Evolutionary conservation across 2,113 vertebrate genomes (phyloP).

Genomic region (Diadophis punctatus): DNA sequence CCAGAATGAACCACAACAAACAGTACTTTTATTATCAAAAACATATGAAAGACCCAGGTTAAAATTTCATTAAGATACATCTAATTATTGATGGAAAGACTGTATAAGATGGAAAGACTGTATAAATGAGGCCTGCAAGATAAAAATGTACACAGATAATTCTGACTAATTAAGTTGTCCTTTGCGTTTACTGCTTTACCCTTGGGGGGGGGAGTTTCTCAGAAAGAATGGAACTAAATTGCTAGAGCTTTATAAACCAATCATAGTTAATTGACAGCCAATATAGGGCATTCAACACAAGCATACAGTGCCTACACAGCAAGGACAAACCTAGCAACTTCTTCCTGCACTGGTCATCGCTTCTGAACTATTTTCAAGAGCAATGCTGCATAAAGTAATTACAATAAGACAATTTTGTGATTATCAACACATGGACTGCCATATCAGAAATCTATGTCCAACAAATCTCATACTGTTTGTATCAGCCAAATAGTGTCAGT

Average conservation of each 20-base stretch:
- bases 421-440: neutral
- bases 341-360: neutral
- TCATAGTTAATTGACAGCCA: neutral
- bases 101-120: too few relatives aligned
- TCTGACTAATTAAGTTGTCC: neutral
- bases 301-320: neutral
- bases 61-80: neutral
- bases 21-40: too few relatives aligned
- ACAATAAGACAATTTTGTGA: neutral
- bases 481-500: neutral
- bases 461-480: neutral
- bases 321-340: neutral
- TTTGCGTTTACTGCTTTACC: neutral
- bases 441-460: neutral
- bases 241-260: neutral
- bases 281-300: neutral
- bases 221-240: neutral
- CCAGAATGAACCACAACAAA: too few relatives aligned
- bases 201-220: neutral
- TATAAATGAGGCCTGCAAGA: neutral
- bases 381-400: neutral
- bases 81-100: neutral
- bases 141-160: neutral
- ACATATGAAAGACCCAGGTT: too few relatives aligned
- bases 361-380: neutral